Evolutionary conservation across 2,888 invertebrate genomes (phyloP), one percentile per base, ranked within the genome.

Genomic region (Parnassius mnemosyne): DNA sequence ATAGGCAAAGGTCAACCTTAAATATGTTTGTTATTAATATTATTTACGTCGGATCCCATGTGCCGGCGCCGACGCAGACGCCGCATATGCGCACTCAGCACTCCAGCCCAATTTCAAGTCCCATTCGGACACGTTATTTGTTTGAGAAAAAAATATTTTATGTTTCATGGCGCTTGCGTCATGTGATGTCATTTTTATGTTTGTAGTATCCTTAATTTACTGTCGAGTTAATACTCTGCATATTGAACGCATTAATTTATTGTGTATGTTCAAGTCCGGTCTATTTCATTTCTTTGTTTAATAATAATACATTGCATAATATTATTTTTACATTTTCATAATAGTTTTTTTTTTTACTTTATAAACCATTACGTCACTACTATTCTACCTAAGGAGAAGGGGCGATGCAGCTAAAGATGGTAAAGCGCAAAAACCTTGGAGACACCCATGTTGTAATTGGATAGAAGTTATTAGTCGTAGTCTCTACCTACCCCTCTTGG

Each of bases 21-120:
- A 53, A 47, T 57, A 54, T 50, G 57, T 58, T 62, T 62, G 42
- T 62, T 16, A 57, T 56, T 56, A 44, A 56, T 20, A 51, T 57
- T 57, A 59, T 58, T 57, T 57, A 61, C 25, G 53, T 53, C n/a
- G 47, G 42, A 10, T 49, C 41, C 53, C 87, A 87, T 85, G 81
- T 87, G 87, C 75, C 74, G 78, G 76, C 78, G 76, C 65, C 72
- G 76, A 76, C 81, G 81, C 76, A 72, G 71, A 65, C 70, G 68
- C 69, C 70, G 66, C 75, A 76, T 67, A 71, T 76, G 75, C 70
- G 70, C 64, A 49, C 49, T 49, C 62, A 12, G 34, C n/a, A 46
- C 43, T 66, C 67, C 59, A 58, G 64, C 65, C 68, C 59, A 74
- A 73, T 69, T 63, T 71, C 69, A 64, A 61, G 66, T 61, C 61